These are phyloP conservation scores for Maconellicoccus hirsutus DNA, from an alignment of 1,140 invertebrate genomes.

Conservation along the genomic window DNA sequence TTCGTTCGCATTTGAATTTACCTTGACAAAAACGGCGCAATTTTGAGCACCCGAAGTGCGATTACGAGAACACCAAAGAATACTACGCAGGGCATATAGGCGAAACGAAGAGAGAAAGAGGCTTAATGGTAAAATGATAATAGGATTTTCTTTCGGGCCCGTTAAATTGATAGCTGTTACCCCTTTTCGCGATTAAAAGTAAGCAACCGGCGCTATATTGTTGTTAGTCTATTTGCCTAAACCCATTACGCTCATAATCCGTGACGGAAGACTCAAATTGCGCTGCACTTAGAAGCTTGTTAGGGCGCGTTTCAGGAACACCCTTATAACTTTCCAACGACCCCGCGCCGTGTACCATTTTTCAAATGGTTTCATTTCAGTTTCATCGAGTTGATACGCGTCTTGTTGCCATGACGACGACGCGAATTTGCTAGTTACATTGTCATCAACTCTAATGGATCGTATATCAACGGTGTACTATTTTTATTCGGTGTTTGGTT, in stretches of 20 bases:
- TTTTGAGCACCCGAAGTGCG: no score
- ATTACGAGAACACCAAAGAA: no score
- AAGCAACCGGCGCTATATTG: not conserved
- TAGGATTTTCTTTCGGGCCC: constrained; percentile 9
- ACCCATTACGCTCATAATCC: constrained; percentile 18
- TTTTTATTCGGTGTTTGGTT: not conserved
- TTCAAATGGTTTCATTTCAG: not conserved
- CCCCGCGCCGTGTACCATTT: not conserved
- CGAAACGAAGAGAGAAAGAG: not conserved
- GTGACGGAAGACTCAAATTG: constrained; percentile 18
- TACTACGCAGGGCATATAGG: no score
- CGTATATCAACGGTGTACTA: not conserved
- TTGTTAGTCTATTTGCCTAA: constrained; percentile 22
- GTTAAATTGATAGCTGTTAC: constrained; percentile 21
- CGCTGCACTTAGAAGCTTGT: constrained; percentile 12
- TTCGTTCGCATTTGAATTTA: no score
- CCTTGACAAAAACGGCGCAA: no score
- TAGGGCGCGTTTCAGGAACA: not conserved
- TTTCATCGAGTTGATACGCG: not conserved
- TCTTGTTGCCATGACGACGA: not conserved
- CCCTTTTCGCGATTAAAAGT: constrained; percentile 16
- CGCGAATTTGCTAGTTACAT: constrained; percentile 3
- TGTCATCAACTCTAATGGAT: constrained; percentile 8
- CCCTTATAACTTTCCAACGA: not conserved
- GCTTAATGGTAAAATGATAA: constrained; percentile 20